Conservation (phyloP, 2,888 invertebrate species). For the Catocala nupta region DNA sequence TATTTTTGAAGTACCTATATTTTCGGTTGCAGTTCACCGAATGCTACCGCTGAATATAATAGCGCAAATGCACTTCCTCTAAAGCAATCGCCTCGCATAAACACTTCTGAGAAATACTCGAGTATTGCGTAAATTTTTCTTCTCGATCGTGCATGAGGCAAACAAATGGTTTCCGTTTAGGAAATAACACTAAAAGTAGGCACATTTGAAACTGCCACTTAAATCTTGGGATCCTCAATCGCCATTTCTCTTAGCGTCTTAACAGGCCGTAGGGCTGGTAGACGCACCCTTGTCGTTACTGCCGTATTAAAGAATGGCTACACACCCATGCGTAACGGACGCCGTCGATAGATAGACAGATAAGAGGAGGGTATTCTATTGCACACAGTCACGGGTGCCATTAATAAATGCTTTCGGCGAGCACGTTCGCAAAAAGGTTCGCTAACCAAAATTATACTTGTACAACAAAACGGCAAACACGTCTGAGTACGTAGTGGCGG, state of each 20-base stretch:
- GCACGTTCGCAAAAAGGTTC: constrained; percentile 47
- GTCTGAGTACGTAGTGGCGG: constrained; percentile 51
- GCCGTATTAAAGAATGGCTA: constrained; percentile 69
- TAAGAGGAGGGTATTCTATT: constrained; percentile 45
- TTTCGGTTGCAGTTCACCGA: constrained; percentile 30
- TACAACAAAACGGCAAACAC: constrained; percentile 51
- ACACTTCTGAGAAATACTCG: constrained; percentile 67
- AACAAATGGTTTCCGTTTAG: constrained; percentile 86
- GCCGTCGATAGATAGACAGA: constrained; percentile 48
- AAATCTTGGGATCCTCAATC: constrained; percentile 85
- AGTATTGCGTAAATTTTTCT: constrained; percentile 75
- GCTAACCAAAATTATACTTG: constrained; percentile 46
- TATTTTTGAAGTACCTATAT: constrained; percentile 33
- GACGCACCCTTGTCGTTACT: constrained; percentile 73
- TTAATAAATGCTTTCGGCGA: constrained; percentile 50
- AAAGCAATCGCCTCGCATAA: constrained; percentile 55
- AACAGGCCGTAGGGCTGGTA: constrained; percentile 56
- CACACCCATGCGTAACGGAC: constrained; percentile 57
- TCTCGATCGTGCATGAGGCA: constrained; percentile 77
- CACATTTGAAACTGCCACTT: constrained; percentile 86
- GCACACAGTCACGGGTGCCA: constrained; percentile 49
- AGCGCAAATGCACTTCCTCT: constrained; percentile 45
- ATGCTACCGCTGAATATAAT: constrained; percentile 34
- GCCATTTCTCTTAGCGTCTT: constrained; percentile 83
- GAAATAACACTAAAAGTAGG: constrained; percentile 87